Evolutionary conservation across 2,113 vertebrate genomes (phyloP).

Genomic region (Zapornia atra): DNA sequence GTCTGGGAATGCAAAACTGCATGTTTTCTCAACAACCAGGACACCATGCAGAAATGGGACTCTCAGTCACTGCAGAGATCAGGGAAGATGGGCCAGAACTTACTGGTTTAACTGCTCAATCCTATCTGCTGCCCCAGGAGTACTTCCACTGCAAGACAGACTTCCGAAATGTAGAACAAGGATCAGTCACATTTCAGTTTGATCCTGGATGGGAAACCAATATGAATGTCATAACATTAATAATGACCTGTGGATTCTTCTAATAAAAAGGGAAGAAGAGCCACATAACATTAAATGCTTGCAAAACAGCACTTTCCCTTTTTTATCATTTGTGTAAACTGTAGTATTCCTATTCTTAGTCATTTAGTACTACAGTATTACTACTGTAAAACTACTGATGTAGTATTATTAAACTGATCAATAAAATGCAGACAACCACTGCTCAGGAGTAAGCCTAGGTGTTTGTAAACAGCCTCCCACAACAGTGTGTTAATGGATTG

Average conservation of each 20-base stretch:
- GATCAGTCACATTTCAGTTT: not conserved
- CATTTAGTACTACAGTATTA: not conserved
- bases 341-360: not conserved
- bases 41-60: not conserved
- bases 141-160: not conserved
- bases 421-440: not conserved
- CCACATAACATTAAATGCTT: not conserved
- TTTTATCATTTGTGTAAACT: not conserved
- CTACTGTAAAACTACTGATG: not conserved
- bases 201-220: not conserved
- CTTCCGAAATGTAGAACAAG: not conserved
- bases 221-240: not conserved
- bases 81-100: not conserved
- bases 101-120: not conserved
- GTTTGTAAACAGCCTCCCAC: not conserved
- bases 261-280: not conserved
- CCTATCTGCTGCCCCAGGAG: not conserved
- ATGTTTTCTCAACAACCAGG: not conserved
- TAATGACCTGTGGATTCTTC: not conserved
- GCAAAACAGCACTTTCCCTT: not conserved
- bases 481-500: not conserved
- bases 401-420: not conserved
- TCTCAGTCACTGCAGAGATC: not conserved
- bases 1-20: not conserved
- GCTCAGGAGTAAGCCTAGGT: not conserved